Evolutionary conservation across 2,113 vertebrate genomes (phyloP).

Genomic region (Caracal caracal): DNA sequence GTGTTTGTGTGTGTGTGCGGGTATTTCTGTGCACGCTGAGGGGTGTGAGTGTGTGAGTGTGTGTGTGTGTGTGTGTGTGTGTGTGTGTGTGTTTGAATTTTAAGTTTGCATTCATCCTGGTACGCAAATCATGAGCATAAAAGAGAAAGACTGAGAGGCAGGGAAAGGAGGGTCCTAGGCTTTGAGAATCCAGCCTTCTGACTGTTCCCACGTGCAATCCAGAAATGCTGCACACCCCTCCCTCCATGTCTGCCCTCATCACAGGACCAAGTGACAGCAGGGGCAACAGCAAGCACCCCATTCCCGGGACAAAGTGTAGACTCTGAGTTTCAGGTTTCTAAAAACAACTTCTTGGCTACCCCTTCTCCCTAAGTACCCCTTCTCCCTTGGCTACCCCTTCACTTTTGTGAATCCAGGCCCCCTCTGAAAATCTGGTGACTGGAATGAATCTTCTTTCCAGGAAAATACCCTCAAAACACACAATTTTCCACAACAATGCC

Average conservation of each 20-base stretch:
- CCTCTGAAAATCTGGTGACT: slow-evolving; percentile 18
- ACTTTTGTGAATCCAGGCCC: neutral
- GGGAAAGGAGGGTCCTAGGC: neutral
- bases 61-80: neutral
- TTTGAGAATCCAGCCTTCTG: neutral
- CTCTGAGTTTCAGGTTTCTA: slow-evolving; percentile 37
- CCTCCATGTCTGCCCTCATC: neutral
- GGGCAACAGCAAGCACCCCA: neutral
- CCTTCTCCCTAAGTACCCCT: neutral
- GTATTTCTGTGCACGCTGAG: neutral
- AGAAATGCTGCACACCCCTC: neutral
- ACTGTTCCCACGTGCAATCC: too few relatives aligned
- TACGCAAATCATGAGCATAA: neutral
- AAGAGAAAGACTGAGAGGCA: neutral
- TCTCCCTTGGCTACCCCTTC: neutral
- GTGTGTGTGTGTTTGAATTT: neutral
- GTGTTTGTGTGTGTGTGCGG: neutral
- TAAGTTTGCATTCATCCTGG: neutral
- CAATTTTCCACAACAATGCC: neutral
- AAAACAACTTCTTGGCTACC: neutral
- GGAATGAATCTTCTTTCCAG: neutral
- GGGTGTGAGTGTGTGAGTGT: neutral
- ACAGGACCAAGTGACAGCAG: neutral
- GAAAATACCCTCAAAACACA: slow-evolving; percentile 21
- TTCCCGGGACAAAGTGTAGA: neutral